phyloP scores from a whole-genome alignment of 2,797 vertebrate species.

The Sebastes wilsoni region DNA sequence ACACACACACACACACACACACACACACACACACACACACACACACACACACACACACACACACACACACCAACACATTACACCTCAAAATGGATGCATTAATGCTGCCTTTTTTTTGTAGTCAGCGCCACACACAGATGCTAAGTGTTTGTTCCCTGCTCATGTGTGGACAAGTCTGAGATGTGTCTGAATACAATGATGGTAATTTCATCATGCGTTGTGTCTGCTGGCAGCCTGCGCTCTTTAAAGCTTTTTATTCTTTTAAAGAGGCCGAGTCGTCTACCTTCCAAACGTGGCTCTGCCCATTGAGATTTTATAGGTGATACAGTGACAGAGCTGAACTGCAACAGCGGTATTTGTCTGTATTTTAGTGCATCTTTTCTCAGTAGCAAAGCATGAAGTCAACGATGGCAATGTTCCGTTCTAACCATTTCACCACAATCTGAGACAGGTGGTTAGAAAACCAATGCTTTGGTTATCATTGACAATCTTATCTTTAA shows the following conservation, averaged over 20 bases:
- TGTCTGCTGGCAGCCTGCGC: background rate
- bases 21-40: background rate
- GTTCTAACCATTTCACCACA: background rate
- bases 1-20: background rate
- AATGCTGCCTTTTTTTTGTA: conserved; percentile 11
- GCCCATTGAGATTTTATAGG: background rate
- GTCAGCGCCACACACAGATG: conserved; percentile 4
- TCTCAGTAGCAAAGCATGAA: background rate
- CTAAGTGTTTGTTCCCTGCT: background rate
- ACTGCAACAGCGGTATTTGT: background rate
- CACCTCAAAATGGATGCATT: conserved; percentile 62
- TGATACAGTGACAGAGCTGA: background rate
- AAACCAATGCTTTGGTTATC: background rate
- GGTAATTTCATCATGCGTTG: background rate
- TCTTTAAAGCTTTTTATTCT: background rate
- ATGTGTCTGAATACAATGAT: background rate
- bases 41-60: background rate
- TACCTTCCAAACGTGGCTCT: background rate
- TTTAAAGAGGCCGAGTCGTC: background rate
- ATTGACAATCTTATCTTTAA: background rate
- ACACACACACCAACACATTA: background rate
- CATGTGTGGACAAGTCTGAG: background rate
- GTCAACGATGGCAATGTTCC: background rate
- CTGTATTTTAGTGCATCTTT: background rate
- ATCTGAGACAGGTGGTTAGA: background rate